Percentiles rank a stretch among this genome's conserved stretches.
Evolutionary conservation across 2,113 vertebrate species (phyloP).

Genomic region (Polypterus bichir): DNA sequence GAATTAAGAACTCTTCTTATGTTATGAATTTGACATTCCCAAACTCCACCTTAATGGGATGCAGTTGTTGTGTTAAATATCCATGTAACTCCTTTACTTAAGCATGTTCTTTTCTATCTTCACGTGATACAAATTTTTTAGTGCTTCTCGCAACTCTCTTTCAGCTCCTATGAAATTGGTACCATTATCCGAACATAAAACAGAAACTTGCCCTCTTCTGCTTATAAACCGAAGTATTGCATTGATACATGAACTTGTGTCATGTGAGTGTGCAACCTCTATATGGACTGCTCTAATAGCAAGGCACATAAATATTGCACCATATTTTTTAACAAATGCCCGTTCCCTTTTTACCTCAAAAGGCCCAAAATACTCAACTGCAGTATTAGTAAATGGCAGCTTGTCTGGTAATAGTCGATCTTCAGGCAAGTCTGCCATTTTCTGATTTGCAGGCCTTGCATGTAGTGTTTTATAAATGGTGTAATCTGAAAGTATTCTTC

Average conservation of each 20-base stretch:
- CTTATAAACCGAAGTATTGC: too few species aligned
- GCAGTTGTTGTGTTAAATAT: slow-evolving; percentile 14
- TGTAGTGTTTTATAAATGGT: slow-evolving; percentile 7
- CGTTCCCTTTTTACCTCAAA: too few species aligned
- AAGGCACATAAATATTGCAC: too few species aligned
- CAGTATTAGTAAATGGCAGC: slow-evolving; percentile 12
- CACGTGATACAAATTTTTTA: slow-evolving; percentile 2
- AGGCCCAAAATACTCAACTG: slow-evolving; percentile 9
- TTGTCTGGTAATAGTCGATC: slow-evolving; percentile 2
- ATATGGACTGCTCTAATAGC: too few species aligned
- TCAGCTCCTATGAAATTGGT: slow-evolving; percentile 15
- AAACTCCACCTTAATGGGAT: slow-evolving; percentile 13
- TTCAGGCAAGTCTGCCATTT: slow-evolving; percentile 5
- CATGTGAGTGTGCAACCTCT: too few species aligned
- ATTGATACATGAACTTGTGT: too few species aligned
- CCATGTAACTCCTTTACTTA: slow-evolving; percentile 7
- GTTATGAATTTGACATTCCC: slow-evolving; percentile 1
- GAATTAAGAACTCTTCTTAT: slow-evolving; percentile 13
- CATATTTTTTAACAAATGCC: too few species aligned
- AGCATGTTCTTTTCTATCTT: neutral
- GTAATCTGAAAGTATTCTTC: slow-evolving; percentile 12
- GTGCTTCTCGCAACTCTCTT: slow-evolving; percentile 3
- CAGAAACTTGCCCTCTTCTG: neutral
- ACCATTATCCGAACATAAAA: slow-evolving; percentile 13
- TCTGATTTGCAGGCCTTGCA: slow-evolving; percentile 9